Conservation (phyloP, 2,888 invertebrate genomes). For the Priapulus caudatus region DNA sequence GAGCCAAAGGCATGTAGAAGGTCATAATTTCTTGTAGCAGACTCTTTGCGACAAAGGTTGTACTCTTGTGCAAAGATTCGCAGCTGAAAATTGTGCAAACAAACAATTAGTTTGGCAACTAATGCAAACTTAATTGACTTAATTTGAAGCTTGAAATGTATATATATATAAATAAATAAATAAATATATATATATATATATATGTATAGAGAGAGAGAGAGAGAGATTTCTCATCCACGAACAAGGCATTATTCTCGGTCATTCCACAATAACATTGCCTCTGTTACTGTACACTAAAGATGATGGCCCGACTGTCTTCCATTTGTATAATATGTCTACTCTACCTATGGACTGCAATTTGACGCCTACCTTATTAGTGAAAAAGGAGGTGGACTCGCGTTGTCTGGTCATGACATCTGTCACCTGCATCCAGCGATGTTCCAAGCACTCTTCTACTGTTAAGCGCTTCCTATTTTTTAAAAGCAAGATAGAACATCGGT, state of each 20-base stretch:
- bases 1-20: constrained; percentile 1
- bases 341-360: too few relatives aligned
- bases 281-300: too few relatives aligned
- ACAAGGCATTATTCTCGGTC: too few relatives aligned
- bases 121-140: neutral
- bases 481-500: too few relatives aligned
- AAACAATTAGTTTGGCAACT: too few relatives aligned
- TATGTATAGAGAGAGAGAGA: too few relatives aligned
- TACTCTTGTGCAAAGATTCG: neutral
- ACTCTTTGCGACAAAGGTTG: neutral
- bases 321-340: too few relatives aligned
- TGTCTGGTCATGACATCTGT: constrained; percentile 86
- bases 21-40: neutral
- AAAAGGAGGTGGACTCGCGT: constrained; percentile 72
- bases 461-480: constrained; percentile 86
- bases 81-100: neutral
- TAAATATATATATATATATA: too few relatives aligned
- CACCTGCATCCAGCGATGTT: constrained; percentile 87
- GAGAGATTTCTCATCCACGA: too few relatives aligned
- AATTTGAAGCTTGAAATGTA: neutral
- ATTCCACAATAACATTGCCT: too few relatives aligned
- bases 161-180: too few relatives aligned
- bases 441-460: constrained; percentile 81
- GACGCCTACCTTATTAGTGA: constrained; percentile 40
- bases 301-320: too few relatives aligned